Evolutionary conservation across 2,888 invertebrate genomes (phyloP).

Genomic region (Aquatica leii): DNA sequence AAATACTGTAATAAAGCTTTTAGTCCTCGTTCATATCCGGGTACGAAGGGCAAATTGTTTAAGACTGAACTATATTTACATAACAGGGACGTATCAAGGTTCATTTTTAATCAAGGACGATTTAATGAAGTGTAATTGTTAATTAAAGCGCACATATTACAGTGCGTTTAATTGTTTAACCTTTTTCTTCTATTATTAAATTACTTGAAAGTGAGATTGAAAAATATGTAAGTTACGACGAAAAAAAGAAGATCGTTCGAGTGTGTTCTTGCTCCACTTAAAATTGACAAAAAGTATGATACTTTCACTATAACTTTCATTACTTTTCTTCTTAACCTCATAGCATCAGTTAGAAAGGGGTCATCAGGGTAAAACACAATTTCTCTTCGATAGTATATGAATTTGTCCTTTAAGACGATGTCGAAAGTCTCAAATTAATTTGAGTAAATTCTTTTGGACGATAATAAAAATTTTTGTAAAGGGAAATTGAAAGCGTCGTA

Average conservation of each 20-base stretch:
- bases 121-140: slow-evolving; percentile 26
- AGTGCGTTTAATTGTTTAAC: neutral
- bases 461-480: slow-evolving; percentile 6
- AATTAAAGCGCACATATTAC: slow-evolving; percentile 16
- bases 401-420: neutral
- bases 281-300: slow-evolving; percentile 17
- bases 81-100: slow-evolving; percentile 43
- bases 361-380: slow-evolving; percentile 11
- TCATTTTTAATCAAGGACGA: slow-evolving; percentile 39
- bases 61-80: slow-evolving; percentile 41
- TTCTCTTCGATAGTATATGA: slow-evolving; percentile 17
- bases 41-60: slow-evolving; percentile 42
- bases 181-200: neutral
- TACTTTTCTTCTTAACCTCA: slow-evolving; percentile 20
- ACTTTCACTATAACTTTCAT: slow-evolving; percentile 31
- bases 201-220: slow-evolving; percentile 11
- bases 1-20: slow-evolving; percentile 24
- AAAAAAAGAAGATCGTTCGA: neutral
- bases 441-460: slow-evolving; percentile 1
- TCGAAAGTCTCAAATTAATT: too few species aligned
- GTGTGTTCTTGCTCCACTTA: slow-evolving; percentile 8
- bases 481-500: slow-evolving; percentile 5
- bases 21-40: slow-evolving; percentile 38
- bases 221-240: neutral
- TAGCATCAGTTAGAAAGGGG: slow-evolving; percentile 8